These are phyloP conservation scores for Daboia siamensis DNA, from an alignment of 2,113 vertebrate species.

Conservation along the genomic window DNA sequence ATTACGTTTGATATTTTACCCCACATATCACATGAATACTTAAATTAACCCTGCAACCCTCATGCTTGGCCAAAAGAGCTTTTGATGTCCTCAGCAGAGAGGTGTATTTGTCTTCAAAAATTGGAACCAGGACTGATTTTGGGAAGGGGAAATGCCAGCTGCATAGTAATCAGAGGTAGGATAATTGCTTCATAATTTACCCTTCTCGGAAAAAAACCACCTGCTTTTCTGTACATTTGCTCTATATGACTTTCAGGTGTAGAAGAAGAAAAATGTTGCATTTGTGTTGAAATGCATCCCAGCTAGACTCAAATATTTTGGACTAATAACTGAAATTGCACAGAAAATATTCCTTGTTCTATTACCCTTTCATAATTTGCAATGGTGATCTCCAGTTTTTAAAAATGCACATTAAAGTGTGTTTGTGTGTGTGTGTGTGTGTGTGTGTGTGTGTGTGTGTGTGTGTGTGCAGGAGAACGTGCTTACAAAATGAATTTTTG, in stretches of 20 bases:
- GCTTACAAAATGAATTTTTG: not conserved
- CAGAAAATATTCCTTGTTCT: not conserved
- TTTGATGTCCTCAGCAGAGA: conserved; percentile 55
- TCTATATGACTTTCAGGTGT: conserved; percentile 32
- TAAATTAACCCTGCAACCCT: conserved; percentile 45
- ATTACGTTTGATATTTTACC: conserved; percentile 65
- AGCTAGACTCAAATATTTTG: not conserved
- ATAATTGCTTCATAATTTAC: not conserved
- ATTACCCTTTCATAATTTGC: not conserved
- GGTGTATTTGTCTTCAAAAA: conserved; percentile 54
- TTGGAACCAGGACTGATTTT: conserved; percentile 42
- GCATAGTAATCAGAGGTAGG: not conserved
- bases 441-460: too few species aligned
- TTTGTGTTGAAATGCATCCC: not conserved
- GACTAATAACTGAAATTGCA: not conserved
- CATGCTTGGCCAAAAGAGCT: conserved; percentile 47
- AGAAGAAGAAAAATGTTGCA: not conserved
- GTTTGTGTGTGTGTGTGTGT: not conserved
- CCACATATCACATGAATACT: conserved; percentile 51
- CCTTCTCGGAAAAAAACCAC: conserved; percentile 1
- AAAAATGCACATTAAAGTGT: not conserved
- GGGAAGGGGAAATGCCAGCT: conserved; percentile 41
- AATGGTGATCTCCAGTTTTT: not conserved
- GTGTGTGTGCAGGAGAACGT: not conserved
- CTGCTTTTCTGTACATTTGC: conserved; percentile 16